Conservation (phyloP, 2,797 vertebrate genomes). For the Alectoris magna region DNA sequence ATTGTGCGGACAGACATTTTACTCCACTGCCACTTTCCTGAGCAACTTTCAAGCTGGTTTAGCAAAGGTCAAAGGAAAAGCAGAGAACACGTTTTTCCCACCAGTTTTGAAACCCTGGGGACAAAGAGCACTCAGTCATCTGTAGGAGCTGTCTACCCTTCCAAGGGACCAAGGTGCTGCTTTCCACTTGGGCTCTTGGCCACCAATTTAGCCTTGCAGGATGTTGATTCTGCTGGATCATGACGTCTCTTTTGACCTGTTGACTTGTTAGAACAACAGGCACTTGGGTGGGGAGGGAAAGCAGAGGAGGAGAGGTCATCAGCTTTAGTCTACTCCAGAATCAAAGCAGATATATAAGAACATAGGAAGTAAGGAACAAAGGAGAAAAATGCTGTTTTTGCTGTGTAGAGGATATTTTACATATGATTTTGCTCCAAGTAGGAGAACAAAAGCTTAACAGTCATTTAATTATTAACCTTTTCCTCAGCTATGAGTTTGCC, state of each 20-base stretch:
- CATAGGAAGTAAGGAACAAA: background rate
- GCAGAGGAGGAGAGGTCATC: conserved; percentile 28
- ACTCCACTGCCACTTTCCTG: background rate
- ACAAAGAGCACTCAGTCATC: background rate
- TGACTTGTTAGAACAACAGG: background rate
- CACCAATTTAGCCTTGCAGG: background rate
- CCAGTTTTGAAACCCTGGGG: background rate
- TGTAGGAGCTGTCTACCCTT: background rate
- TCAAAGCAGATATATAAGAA: background rate
- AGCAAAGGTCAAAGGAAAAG: background rate
- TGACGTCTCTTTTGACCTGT: background rate
- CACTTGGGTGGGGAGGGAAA: background rate
- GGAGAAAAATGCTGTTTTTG: background rate
- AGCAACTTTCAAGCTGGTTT: background rate
- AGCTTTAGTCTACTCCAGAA: background rate
- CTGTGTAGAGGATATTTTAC: background rate
- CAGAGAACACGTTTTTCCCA: background rate
- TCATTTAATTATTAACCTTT: background rate
- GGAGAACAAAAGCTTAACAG: background rate
- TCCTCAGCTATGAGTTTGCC: background rate
- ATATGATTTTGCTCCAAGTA: background rate
- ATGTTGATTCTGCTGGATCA: conserved; percentile 41
- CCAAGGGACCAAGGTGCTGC: background rate
- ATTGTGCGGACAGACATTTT: background rate
- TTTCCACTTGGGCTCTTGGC: background rate